Conservation (phyloP, 2,888 invertebrate species). For the Erpobdella octoculata region DNA sequence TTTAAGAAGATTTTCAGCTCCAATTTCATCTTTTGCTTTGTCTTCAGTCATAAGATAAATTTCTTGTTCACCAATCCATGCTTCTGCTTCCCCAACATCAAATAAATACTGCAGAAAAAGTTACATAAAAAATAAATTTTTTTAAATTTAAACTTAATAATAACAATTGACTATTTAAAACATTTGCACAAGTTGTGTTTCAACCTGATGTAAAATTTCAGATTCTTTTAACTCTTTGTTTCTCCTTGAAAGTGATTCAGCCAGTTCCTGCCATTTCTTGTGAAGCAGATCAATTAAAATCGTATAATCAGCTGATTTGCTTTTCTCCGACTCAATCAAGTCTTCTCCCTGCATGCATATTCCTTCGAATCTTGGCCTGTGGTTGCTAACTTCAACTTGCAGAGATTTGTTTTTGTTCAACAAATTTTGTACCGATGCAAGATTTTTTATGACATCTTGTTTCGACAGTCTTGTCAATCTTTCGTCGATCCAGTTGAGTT, state of each 20-base stretch:
- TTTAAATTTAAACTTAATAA: too few species aligned
- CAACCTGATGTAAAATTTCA: too few species aligned
- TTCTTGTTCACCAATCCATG: slow-evolving; percentile 99
- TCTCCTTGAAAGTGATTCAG: slow-evolving; percentile 85
- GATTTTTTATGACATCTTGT: slow-evolving; percentile 82
- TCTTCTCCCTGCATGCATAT: slow-evolving; percentile 83
- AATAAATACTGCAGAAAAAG: slow-evolving; percentile 72
- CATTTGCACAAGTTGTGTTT: too few species aligned
- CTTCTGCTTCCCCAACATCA: slow-evolving; percentile 96
- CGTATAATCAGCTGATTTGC: slow-evolving; percentile 79
- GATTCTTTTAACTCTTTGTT: slow-evolving; percentile 58
- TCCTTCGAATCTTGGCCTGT: slow-evolving; percentile 62
- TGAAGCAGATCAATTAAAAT: slow-evolving; percentile 77
- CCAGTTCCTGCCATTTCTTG: slow-evolving; percentile 86
- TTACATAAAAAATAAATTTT: too few species aligned
- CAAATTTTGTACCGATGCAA: slow-evolving; percentile 88
- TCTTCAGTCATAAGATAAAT: slow-evolving; percentile 99
- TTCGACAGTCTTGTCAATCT: slow-evolving; percentile 88
- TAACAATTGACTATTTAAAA: too few species aligned
- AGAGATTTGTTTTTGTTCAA: slow-evolving; percentile 91
- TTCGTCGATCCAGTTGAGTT: slow-evolving; percentile 93
- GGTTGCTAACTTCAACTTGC: slow-evolving; percentile 89
- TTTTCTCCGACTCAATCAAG: slow-evolving; percentile 89
- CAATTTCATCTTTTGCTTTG: slow-evolving; percentile 73
- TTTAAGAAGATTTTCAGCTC: slow-evolving; percentile 96